Evolutionary conservation across 2,888 invertebrate species (phyloP).

Genomic region (Leptogaster cylindrica): DNA sequence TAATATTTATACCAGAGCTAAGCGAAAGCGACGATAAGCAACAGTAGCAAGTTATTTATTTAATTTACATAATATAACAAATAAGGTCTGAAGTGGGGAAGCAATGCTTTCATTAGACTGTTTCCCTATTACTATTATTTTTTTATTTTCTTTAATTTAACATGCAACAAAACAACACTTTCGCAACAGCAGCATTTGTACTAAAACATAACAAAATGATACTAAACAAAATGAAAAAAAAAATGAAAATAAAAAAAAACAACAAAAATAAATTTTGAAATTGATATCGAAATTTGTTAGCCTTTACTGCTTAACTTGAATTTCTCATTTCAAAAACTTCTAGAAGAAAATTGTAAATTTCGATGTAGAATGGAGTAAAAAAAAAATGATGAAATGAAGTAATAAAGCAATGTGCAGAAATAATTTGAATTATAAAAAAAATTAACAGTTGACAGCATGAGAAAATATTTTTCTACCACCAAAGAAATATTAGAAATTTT

Average conservation of each 20-base stretch:
- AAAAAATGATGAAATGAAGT: slow-evolving; percentile 16
- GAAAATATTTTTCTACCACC: slow-evolving; percentile 52
- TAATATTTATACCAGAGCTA: slow-evolving; percentile 32
- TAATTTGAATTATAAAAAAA: slow-evolving; percentile 2
- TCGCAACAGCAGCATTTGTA: slow-evolving; percentile 14
- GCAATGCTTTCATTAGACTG: too few relatives aligned
- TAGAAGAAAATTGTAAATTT: slow-evolving; percentile 36
- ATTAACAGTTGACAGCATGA: slow-evolving; percentile 45
- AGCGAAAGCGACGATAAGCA: slow-evolving; percentile 17
- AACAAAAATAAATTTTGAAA: not conserved
- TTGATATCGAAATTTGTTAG: too few relatives aligned
- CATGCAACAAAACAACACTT: too few relatives aligned
- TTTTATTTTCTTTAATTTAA: slow-evolving; percentile 23
- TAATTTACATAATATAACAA: not conserved
- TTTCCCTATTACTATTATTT: slow-evolving; percentile 6
- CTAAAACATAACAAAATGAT: not conserved
- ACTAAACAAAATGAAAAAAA: not conserved
- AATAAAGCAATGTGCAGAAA: slow-evolving; percentile 33
- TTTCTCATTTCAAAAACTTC: slow-evolving; percentile 10
- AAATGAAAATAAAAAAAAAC: slow-evolving; percentile 11
- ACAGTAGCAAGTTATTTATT: slow-evolving; percentile 28
- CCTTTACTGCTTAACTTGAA: too few relatives aligned
- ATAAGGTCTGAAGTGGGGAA: slow-evolving; percentile 42
- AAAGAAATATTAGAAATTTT: slow-evolving; percentile 46
- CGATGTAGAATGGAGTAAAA: slow-evolving; percentile 37